phyloP scores from a whole-genome alignment of 1,140 invertebrate species.

The Procambarus clarkii region DNA sequence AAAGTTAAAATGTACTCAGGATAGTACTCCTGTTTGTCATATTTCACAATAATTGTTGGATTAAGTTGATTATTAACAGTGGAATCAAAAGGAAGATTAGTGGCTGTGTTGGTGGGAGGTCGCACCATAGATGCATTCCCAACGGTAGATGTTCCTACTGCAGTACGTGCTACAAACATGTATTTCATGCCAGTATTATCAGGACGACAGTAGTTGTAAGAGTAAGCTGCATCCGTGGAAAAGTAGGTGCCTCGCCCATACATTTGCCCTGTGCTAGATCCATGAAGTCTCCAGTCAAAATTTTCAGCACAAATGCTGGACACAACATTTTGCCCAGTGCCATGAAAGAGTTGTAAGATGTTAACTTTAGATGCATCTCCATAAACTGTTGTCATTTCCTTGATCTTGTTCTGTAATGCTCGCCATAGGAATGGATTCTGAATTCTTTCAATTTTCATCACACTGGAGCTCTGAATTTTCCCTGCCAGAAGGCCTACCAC shows the following conservation, averaged over 20 bases:
- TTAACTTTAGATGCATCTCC: constrained; percentile 21
- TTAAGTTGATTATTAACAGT: constrained; percentile 25
- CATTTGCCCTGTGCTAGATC: constrained; percentile 33
- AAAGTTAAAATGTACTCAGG: constrained; percentile 52
- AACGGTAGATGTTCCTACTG: constrained; percentile 20
- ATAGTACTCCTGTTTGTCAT: constrained; percentile 63
- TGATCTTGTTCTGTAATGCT: constrained; percentile 55
- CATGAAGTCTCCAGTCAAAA: constrained; percentile 70
- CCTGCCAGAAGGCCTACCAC: not conserved
- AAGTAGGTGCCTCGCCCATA: constrained; percentile 55
- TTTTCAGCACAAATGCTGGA: constrained; percentile 66
- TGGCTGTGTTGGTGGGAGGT: constrained; percentile 41
- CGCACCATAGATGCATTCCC: constrained; percentile 15
- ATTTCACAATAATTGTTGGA: constrained; percentile 50
- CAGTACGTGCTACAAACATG: constrained; percentile 42
- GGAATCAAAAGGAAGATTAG: constrained; percentile 34
- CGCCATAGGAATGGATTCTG: constrained; percentile 58
- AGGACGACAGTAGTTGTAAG: not conserved
- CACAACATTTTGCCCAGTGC: constrained; percentile 37
- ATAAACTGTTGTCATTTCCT: constrained; percentile 26
- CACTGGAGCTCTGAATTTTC: not conserved
- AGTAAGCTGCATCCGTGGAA: constrained; percentile 10
- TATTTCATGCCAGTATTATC: constrained; percentile 13
- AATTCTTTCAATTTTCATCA: constrained; percentile 30
- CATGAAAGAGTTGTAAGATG: constrained; percentile 44